Evolutionary conservation across 2,113 vertebrate genomes (phyloP).

Genomic region (Monopterus albus): DNA sequence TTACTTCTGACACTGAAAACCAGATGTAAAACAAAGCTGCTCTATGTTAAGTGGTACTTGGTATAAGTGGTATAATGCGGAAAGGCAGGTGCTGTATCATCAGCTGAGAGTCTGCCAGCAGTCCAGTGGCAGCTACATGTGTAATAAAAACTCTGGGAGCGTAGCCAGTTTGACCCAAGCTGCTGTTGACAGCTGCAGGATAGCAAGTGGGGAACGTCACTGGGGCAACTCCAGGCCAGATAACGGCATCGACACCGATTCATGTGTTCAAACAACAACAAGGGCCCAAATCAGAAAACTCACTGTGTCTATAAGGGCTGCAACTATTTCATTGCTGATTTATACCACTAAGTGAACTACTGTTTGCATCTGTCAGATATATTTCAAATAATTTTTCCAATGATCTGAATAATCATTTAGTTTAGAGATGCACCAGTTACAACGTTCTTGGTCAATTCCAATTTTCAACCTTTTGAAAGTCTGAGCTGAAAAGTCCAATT

Average conservation of each 20-base stretch:
- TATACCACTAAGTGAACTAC: background rate
- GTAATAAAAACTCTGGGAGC: conserved; percentile 49
- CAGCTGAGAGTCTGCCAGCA: conserved; percentile 40
- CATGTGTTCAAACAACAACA: background rate
- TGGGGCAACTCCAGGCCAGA: background rate
- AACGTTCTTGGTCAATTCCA: too few relatives aligned
- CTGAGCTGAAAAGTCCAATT: too few relatives aligned
- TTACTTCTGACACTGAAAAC: conserved; percentile 28
- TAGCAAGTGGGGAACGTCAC: conserved; percentile 21
- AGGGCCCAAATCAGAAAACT: background rate
- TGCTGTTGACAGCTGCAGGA: conserved; percentile 36
- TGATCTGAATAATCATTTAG: too few relatives aligned
- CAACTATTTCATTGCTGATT: background rate
- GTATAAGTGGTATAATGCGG: conserved; percentile 17
- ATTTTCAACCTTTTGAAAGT: too few relatives aligned
- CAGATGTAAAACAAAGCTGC: conserved; percentile 45
- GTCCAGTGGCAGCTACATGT: conserved; percentile 46
- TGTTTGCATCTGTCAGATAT: background rate
- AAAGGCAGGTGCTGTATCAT: conserved; percentile 44
- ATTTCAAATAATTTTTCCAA: too few relatives aligned
- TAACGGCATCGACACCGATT: background rate
- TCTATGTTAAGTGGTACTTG: conserved; percentile 12
- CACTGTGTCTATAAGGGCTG: background rate
- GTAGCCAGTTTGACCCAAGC: conserved; percentile 49
- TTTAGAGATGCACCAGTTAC: too few relatives aligned